Evolutionary conservation across 2,113 vertebrate species (phyloP).

Genomic region (Nothobranchius furzeri): DNA sequence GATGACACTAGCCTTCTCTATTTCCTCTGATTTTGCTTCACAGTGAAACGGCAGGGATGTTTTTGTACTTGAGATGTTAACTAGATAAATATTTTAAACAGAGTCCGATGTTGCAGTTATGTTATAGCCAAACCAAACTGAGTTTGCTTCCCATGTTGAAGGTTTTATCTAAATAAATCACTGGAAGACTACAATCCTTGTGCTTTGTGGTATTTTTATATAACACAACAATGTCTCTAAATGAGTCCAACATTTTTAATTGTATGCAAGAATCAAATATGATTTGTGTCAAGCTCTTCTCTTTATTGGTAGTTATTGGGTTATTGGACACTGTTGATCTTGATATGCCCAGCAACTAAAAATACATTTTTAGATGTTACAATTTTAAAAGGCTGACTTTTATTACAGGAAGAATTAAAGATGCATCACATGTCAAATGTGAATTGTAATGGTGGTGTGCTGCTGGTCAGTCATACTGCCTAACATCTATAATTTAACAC

Average conservation of each 20-base stretch:
- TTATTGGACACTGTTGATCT: no score
- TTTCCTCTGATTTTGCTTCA: not conserved
- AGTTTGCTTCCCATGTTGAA: not conserved
- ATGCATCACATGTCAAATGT: conserved; percentile 14
- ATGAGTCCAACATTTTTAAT: no score
- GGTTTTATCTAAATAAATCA: not conserved
- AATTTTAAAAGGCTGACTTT: not conserved
- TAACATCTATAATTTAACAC: conserved; percentile 45
- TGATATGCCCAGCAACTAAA: no score
- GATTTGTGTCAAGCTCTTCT: no score
- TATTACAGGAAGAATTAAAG: not conserved
- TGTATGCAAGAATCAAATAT: no score
- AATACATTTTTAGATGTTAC: not conserved
- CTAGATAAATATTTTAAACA: not conserved
- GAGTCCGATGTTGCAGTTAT: not conserved
- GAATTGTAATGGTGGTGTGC: not conserved
- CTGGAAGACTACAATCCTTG: not conserved
- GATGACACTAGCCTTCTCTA: not conserved
- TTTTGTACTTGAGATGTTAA: not conserved
- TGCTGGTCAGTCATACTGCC: conserved; percentile 30
- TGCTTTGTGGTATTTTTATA: not conserved
- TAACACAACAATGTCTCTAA: not conserved
- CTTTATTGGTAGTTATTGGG: no score
- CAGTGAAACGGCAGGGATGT: no score
- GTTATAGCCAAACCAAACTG: not conserved